phyloP scores from a whole-genome alignment of 53 echinoderm and acorn worm species.

The Echinometra lucunter region DNA sequence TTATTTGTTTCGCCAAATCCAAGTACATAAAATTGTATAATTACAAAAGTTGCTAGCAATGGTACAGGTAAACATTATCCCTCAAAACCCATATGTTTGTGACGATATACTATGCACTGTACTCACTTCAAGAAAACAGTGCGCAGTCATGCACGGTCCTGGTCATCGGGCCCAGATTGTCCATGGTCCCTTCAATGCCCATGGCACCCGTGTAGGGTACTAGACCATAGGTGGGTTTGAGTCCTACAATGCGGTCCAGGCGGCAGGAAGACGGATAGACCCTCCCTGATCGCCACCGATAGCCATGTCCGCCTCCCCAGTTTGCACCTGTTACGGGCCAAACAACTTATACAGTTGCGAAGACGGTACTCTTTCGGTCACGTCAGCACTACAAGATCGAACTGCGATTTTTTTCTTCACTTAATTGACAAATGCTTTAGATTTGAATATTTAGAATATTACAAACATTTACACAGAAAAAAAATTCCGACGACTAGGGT shows the following conservation, averaged over 20 bases:
- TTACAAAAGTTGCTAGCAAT: too few species aligned
- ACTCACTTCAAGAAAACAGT: constrained; percentile 78
- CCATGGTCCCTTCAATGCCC: constrained; percentile 72
- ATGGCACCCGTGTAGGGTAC: constrained; percentile 85
- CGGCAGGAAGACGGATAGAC: constrained; percentile 76
- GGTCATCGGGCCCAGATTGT: constrained; percentile 82
- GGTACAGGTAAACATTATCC: not conserved
- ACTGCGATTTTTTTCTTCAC: too few species aligned
- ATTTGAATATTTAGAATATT: too few species aligned
- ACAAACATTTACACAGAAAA: too few species aligned
- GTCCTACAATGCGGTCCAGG: constrained; percentile 78
- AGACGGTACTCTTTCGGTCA: too few species aligned
- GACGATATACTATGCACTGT: too few species aligned
- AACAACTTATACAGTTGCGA: too few species aligned
- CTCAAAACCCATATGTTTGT: not conserved
- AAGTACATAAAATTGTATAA: too few species aligned
- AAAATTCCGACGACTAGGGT: too few species aligned
- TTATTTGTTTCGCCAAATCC: too few species aligned
- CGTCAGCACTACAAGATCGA: too few species aligned
- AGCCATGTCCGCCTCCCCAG: constrained; percentile 83
- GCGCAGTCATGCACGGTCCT: constrained; percentile 82
- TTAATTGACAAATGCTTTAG: too few species aligned
- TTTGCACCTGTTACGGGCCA: constrained; percentile 17
- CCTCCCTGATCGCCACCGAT: constrained; percentile 90
- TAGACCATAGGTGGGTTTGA: constrained; percentile 84